Percentiles rank a stretch among this genome's conserved stretches.
These are phyloP conservation scores for Acanthurus tractus DNA, from an alignment of 2,797 vertebrate genomes.

Conservation along the genomic window DNA sequence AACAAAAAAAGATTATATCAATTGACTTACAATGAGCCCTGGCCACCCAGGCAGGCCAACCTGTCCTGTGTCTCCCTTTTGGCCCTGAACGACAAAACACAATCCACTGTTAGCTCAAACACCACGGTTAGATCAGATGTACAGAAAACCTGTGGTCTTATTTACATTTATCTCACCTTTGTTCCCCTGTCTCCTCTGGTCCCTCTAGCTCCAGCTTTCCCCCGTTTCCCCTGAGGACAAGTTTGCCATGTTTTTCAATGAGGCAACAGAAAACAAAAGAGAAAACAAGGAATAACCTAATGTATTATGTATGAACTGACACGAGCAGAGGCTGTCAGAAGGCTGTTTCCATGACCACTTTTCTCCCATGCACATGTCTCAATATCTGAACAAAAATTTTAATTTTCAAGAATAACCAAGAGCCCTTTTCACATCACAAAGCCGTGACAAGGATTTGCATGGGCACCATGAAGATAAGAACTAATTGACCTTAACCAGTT, in stretches of 20 bases:
- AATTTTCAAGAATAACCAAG: constrained; percentile 1
- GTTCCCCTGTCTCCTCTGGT: constrained; percentile 85
- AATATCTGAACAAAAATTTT: background rate
- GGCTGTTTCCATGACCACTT: constrained; percentile 3
- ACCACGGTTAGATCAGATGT: background rate
- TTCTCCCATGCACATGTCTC: background rate
- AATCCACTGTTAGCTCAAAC: constrained; percentile 13
- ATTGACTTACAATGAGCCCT: constrained; percentile 87
- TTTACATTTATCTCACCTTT: constrained; percentile 82
- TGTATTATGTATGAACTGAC: constrained; percentile 53
- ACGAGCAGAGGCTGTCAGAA: background rate
- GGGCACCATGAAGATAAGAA: background rate
- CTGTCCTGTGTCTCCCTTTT: constrained; percentile 81
- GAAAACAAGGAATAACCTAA: constrained; percentile 9
- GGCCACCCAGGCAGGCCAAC: constrained; percentile 85
- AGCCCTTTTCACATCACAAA: background rate
- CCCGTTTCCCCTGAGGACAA: constrained; percentile 87
- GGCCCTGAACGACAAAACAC: constrained; percentile 80
- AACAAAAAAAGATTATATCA: background rate
- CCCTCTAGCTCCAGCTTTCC: constrained; percentile 86
- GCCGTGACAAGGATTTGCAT: background rate
- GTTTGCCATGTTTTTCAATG: constrained; percentile 49
- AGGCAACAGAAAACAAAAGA: constrained; percentile 24
- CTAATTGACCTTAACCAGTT: no score
- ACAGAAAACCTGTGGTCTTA: background rate